Evolutionary conservation across 2,888 invertebrate genomes (phyloP), one percentile per base, ranked within the genome.

Genomic region (Blomia tropicalis): DNA sequence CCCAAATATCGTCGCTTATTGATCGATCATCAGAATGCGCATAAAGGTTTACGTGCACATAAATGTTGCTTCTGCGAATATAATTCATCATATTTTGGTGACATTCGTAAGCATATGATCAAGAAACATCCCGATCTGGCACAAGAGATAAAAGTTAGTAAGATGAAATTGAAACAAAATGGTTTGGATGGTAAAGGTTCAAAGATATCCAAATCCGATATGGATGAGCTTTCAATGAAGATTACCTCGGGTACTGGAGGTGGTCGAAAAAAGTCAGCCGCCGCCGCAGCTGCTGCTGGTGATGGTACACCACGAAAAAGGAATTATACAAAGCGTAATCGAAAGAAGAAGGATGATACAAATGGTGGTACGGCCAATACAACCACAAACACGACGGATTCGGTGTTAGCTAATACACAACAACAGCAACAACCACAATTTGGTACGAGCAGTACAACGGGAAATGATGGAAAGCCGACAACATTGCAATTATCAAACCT

Each of bases 31-130:
- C 59, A 58, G 27, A 58, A 58, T 23, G 59, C 59, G 7, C 59
- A 58, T 22, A 58, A 58, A 43, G 59, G 59, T 11, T 27, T 58
- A 27, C 36, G 59, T 3, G 41, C 59, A 14, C 59, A 58, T 27
- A 32, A 58, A 29, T 58, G 59, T 29, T 41, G 43, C n/a, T 41
- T 41, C 27, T 58, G 59, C n/a, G 59, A 58, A 19, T 58, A 58
- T 17, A 58, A 58, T 43, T 58, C 59, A 4, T 58, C 59, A 4
- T 58, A 58, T 27, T 58, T 58, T 43, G 59, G 59, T 23, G 59
- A 58, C 25, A 58, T 58, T 41, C 36, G 59, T 19, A 58, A 41
- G 25, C 59, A 58, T 27, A 58, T 58, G 59, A 58, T 32, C 22
- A 58, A 58, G 27, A 58, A 58, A 27, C 59, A 58, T 29, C 36